Conservation (phyloP, 1,140 invertebrate genomes). For the Drosophila guanche region DNA sequence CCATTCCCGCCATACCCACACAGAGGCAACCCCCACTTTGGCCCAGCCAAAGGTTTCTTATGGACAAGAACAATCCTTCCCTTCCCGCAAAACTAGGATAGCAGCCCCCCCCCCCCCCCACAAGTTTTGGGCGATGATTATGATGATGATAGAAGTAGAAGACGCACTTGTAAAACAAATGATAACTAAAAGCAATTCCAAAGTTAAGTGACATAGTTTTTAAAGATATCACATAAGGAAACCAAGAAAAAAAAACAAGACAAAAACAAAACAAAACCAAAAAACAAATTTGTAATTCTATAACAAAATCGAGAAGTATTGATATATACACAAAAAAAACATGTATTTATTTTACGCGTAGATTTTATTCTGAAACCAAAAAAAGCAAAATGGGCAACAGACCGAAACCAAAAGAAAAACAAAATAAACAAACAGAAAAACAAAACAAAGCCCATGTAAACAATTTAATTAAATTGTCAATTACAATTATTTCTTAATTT, state of each 20-base stretch:
- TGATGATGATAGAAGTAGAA: conserved; percentile 38
- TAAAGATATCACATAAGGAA: conserved; percentile 16
- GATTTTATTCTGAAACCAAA: conserved; percentile 62
- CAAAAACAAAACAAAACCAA: conserved; percentile 21
- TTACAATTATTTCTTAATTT: conserved; percentile 81
- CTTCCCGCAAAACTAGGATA: conserved; percentile 10
- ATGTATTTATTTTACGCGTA: conserved; percentile 76
- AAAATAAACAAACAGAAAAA: conserved; percentile 15
- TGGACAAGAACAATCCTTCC: conserved; percentile 11
- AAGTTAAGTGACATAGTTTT: conserved; percentile 81
- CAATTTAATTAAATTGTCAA: conserved; percentile 82
- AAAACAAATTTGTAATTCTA: conserved; percentile 66
- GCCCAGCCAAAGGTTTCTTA: conserved; percentile 55
- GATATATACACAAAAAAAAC: conserved; percentile 72
- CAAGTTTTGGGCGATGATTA: conserved; percentile 2
- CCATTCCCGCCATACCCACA: background rate
- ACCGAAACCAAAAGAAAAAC: conserved; percentile 21
- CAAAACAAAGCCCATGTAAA: conserved; percentile 52
- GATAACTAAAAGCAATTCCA: conserved; percentile 81
- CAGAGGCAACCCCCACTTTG: conserved; percentile 48
- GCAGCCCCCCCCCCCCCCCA: background rate
- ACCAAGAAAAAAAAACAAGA: conserved; percentile 34
- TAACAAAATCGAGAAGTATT: conserved; percentile 68
- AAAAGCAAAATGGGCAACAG: conserved; percentile 11
- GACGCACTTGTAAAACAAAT: conserved; percentile 81